Evolutionary conservation across 2,113 vertebrate species (phyloP), one percentile per base, ranked within the genome.

Genomic region (Dicaeum eximium): DNA sequence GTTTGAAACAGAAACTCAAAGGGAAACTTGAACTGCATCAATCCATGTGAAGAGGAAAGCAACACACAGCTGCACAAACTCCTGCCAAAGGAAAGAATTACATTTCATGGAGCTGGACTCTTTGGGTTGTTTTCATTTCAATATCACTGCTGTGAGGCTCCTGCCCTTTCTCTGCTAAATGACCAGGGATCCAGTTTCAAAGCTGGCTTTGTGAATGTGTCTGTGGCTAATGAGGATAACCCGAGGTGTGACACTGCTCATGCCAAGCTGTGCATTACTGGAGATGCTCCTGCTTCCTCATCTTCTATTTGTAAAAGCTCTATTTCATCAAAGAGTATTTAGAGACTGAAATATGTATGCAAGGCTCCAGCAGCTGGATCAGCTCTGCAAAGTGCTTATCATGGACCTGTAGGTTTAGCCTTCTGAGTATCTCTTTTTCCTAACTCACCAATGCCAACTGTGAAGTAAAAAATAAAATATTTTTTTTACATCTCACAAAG

Each of bases 141-240:
- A 8, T 88, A 82, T 54, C 70, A 48, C 58, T 75, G 74, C 87
- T 93, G 50, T 78, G 69, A 92, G 71, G 50, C 74, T 85, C 72
- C 67, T 90, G 65, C 70, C 93, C 80, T 67, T 96, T 85, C 80
- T 80, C 78, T 90, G 90, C 71, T 95, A 71, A 86, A 93, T 51
- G 93, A 80, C 87, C 94, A 95, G 71, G 50, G 54, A 93, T 60
- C 47, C 58, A 70, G 71, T 65, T 84, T 80, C 88, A 91, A 92
- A 95, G 88, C 93, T 86, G 87, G 79, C 85, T 95, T 88, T 94
- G 74, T 86, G 74, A 95, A 94, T 70, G 37, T n/a, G 37, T 73
- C 90, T 96, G 87, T 82, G 62, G 91, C 81, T 97, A 95, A 95
- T 82, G 90, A 93, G 79, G 90, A 83, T 88, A 91, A 90, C 81